A percentile compares a stretch with the other conserved stretches of the same genome.
These are phyloP conservation scores for Pimephales promelas DNA, from an alignment of 2,113 vertebrate species.

Conservation along the genomic window DNA sequence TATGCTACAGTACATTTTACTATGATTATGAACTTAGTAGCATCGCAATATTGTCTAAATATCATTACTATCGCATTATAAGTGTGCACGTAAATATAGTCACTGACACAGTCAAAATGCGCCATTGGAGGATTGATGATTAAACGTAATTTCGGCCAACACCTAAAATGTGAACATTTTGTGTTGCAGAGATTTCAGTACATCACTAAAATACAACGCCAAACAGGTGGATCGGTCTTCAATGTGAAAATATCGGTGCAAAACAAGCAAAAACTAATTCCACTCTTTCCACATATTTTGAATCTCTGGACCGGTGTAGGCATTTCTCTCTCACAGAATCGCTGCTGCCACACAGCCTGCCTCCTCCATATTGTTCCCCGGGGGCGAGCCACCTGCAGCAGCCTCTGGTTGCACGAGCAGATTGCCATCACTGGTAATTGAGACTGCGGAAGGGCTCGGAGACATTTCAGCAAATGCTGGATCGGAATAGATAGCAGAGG, in stretches of 20 bases:
- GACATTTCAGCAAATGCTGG: constrained; percentile 37
- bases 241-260: too few species aligned
- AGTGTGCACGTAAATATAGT: not conserved
- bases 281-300: not conserved
- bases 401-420: constrained; percentile 55
- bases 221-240: not conserved
- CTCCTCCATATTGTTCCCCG: constrained; percentile 55
- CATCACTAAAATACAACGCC: not conserved
- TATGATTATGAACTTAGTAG: too few species aligned
- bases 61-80: too few species aligned
- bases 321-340: constrained; percentile 34
- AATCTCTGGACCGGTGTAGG: not conserved
- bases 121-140: not conserved
- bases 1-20: too few species aligned
- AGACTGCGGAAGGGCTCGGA: constrained; percentile 47
- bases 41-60: too few species aligned
- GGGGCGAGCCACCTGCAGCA: constrained; percentile 49
- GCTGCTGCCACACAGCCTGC: constrained; percentile 27
- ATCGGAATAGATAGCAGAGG: constrained; percentile 18
- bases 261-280: not conserved
- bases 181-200: not conserved
- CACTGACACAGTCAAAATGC: not conserved
- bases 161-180: not conserved
- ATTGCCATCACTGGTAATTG: constrained; percentile 59
- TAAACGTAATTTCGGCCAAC: not conserved